Evolutionary conservation across 2,888 invertebrate genomes (phyloP).

Genomic region (Lochmaea capreae): DNA sequence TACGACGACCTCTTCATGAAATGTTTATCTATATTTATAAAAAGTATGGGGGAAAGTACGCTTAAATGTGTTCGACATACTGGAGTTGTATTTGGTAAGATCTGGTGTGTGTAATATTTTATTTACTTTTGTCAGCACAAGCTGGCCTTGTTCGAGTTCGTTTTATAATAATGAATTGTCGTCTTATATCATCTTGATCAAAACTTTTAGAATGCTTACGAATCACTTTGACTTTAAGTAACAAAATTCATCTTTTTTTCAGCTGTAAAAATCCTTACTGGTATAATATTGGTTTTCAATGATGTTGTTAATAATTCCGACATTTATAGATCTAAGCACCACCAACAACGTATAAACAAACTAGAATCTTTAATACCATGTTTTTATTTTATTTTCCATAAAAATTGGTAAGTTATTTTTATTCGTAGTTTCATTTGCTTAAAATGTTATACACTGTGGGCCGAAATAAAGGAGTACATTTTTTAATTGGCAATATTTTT

Average conservation of each 20-base stretch:
- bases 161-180: no score
- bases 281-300: constrained; percentile 28
- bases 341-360: constrained; percentile 16
- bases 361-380: constrained; percentile 25
- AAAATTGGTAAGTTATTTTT: constrained; percentile 35
- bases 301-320: constrained; percentile 19
- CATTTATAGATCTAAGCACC: background rate
- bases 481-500: no score
- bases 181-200: no score
- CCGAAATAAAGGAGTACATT: no score
- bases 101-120: background rate
- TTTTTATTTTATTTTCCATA: constrained; percentile 36
- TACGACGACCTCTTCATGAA: constrained; percentile 30
- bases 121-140: no score
- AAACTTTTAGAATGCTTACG: no score
- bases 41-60: constrained; percentile 32
- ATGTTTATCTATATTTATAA: constrained; percentile 28
- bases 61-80: constrained; percentile 36
- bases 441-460: no score
- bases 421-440: background rate
- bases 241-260: background rate
- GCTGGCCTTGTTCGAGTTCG: no score
- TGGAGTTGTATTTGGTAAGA: constrained; percentile 39
- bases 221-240: no score
- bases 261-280: constrained; percentile 36